Percentiles rank a stretch among this genome's conserved stretches.
Conservation (phyloP, 2,888 invertebrate species). For the Idaea aversata region DNA sequence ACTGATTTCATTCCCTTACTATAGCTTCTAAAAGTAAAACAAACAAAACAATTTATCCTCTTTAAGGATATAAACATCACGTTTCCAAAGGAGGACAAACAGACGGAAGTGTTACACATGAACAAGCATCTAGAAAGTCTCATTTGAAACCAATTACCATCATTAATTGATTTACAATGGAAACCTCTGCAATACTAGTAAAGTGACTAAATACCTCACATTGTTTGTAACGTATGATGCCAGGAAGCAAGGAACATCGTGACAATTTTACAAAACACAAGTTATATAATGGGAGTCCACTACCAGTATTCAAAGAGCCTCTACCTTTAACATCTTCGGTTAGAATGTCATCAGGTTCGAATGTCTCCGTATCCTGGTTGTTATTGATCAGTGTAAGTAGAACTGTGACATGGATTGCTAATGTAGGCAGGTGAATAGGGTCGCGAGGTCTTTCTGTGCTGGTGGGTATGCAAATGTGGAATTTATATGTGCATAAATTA, state of each 20-base stretch:
- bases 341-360: conserved; percentile 7
- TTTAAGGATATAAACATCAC: conserved; percentile 7
- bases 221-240: conserved; percentile 18
- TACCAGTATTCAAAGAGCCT: conserved; percentile 18
- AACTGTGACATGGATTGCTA: conserved; percentile 13
- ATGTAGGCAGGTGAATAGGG: conserved; percentile 20
- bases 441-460: conserved; percentile 23
- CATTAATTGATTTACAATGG: conserved; percentile 26
- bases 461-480: conserved; percentile 14
- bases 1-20: background rate
- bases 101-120: conserved; percentile 3
- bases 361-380: conserved; percentile 21
- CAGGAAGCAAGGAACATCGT: conserved; percentile 39
- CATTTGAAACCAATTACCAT: conserved; percentile 24
- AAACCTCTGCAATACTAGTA: conserved; percentile 10
- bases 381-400: conserved; percentile 12
- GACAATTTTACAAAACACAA: conserved; percentile 33
- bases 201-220: background rate
- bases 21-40: background rate
- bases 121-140: conserved; percentile 19
- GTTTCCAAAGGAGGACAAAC: conserved; percentile 12
- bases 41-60: background rate
- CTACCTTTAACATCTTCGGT: conserved; percentile 8
- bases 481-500: conserved; percentile 35
- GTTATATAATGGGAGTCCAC: conserved; percentile 31